Base-by-base conservation (phyloP, 1,140 invertebrate genomes). In the Eriocheir sinensis region DNA sequence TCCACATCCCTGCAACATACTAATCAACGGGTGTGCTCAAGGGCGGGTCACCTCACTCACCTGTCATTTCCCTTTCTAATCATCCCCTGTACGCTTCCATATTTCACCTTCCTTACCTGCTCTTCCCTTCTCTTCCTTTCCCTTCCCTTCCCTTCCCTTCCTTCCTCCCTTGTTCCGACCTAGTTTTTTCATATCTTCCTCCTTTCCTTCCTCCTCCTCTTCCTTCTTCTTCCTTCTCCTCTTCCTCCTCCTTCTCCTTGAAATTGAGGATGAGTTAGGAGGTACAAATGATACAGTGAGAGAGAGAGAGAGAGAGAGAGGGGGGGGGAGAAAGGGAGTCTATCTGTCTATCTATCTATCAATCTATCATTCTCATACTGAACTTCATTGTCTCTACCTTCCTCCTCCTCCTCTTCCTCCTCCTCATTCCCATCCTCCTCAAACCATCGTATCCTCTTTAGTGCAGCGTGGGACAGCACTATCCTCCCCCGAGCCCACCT, bases 271-370 rank as follows among this genome's bases (percentile, higher is more conserved):
- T 53, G 48, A 53, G 48, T 53, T 17, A 53, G 21, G 48, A 53
- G 48, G 48, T 53, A 53, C 48, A 53, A 53, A 53, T 53, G 48
- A 53, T 9, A 41, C 36, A 41, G 86, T 27, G 38, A 41, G 86
- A 88, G 86, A 41, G 38, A 41, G 86, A 85, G 81, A 34, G 30
- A 34, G 81, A 85, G 81, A 32, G 81, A 32, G 81, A 34, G 81
- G 17, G 81, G 15, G 30, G 17, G 36, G n/a, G 9, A 41, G 36
- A 44, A 21, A 17, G 9, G 3, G 27, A 21, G 2, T 0, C 9
- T 36, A 36, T 41, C 27, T 41, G 2, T 85, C 34, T 38, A 2
- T 36, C 30, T 36, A 17, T 85, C 27, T 12, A 2, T 72, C 60
- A 1, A 21, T 72, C 17, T 8, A n/a, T 27, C n/a, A n/a, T n/a